Percentiles rank a stretch among this genome's conserved stretches.
These are phyloP conservation scores for Rhinolophus sinicus DNA, from an alignment of 2,113 vertebrate species.

Conservation along the genomic window DNA sequence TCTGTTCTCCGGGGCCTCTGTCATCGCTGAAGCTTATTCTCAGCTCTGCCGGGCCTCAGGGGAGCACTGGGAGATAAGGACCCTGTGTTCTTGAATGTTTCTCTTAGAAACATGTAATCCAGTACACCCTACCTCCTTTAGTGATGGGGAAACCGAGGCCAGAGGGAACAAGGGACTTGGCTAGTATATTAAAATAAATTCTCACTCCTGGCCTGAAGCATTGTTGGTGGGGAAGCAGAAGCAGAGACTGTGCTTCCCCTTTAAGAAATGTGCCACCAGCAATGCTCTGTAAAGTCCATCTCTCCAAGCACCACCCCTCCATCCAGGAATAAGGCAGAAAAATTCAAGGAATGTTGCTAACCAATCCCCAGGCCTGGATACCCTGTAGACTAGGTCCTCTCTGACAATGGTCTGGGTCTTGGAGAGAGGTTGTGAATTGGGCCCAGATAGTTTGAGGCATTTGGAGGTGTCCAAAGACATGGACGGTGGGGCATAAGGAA, in stretches of 20 bases:
- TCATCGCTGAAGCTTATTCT: slow-evolving; percentile 62
- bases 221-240: neutral
- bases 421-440: neutral
- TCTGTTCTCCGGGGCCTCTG: neutral
- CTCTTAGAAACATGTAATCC: neutral
- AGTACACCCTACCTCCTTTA: neutral
- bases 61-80: slow-evolving; percentile 16
- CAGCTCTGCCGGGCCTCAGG: neutral
- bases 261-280: neutral
- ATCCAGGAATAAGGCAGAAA: neutral
- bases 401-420: neutral
- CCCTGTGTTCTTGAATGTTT: neutral
- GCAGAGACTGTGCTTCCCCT: neutral
- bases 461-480: neutral
- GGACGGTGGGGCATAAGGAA: neutral
- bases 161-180: neutral
- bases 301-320: neutral
- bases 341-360: neutral
- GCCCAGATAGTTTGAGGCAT: neutral
- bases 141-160: neutral
- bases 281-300: neutral
- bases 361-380: neutral
- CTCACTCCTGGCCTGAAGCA: neutral
- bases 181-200: neutral
- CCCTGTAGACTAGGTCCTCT: neutral